Conservation (phyloP, 2,797 vertebrate species). For the Pteronotus mesoamericanus region DNA sequence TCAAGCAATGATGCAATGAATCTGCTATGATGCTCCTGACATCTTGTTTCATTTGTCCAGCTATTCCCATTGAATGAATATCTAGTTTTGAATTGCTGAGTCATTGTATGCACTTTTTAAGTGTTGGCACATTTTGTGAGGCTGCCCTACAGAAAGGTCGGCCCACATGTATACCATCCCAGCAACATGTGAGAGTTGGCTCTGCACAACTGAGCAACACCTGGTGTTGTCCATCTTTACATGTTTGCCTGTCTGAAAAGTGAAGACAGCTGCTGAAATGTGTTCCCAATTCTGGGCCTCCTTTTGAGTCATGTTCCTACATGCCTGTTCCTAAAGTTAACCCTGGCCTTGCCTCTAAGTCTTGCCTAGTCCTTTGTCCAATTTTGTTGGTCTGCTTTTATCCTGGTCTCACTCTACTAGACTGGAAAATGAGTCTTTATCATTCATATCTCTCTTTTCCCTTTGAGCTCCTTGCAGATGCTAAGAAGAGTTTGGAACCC, state of each 20-base stretch:
- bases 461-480: background rate
- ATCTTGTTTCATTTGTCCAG: background rate
- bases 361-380: background rate
- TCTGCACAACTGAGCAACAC: background rate
- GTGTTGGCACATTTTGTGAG: background rate
- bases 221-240: conserved; percentile 31
- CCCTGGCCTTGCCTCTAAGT: background rate
- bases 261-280: conserved; percentile 34
- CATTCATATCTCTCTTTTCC: background rate
- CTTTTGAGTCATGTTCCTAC: background rate
- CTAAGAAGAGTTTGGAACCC: background rate
- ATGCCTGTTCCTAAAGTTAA: background rate
- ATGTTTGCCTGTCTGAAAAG: background rate
- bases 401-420: background rate
- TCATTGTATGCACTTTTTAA: background rate
- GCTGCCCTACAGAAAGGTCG: background rate
- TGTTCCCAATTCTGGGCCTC: background rate
- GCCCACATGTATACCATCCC: background rate
- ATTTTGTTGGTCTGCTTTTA: background rate
- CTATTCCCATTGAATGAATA: background rate
- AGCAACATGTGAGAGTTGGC: background rate
- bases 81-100: background rate
- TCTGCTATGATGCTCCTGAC: background rate
- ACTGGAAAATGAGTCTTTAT: background rate
- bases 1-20: background rate